phyloP scores from a whole-genome alignment of 1,140 invertebrate genomes.

The Diploscapter pachys region DNA sequence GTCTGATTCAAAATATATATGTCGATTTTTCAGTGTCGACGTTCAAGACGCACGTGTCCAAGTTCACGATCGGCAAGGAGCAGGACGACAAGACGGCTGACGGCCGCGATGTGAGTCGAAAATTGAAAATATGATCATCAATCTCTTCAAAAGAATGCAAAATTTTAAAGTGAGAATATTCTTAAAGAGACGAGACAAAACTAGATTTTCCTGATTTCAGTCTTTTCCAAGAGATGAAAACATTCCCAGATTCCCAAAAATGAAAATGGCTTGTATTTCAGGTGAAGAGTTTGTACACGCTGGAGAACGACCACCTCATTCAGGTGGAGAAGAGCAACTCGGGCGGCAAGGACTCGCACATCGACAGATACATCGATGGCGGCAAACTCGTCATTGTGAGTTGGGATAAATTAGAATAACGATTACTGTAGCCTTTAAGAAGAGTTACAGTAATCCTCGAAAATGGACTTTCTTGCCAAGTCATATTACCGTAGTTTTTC shows the following conservation, averaged over 20 bases:
- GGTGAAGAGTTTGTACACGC: slow-evolving; percentile 24
- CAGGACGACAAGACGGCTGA: slow-evolving; percentile 82
- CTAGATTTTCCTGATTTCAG: neutral
- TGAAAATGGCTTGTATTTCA: slow-evolving; percentile 29
- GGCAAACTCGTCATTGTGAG: slow-evolving; percentile 47
- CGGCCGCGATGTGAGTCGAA: slow-evolving; percentile 72
- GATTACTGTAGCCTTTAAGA: slow-evolving; percentile 14
- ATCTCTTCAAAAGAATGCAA: neutral
- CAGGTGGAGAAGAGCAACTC: slow-evolving; percentile 34
- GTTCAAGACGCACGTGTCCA: slow-evolving; percentile 76
- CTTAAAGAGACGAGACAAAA: neutral
- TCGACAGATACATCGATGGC: slow-evolving; percentile 41
- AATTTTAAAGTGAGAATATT: neutral
- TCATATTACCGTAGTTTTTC: slow-evolving; percentile 12
- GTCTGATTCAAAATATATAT: too few relatives aligned
- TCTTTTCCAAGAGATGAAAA: neutral
- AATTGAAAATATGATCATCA: neutral
- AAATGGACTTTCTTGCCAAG: neutral
- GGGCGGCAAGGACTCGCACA: slow-evolving; percentile 33
- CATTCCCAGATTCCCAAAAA: neutral
- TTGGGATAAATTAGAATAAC: slow-evolving; percentile 11
- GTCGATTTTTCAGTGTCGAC: slow-evolving; percentile 68
- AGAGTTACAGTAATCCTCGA: too few relatives aligned
- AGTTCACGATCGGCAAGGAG: slow-evolving; percentile 76
- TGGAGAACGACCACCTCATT: slow-evolving; percentile 30